These are phyloP conservation scores for Cybosia mesomella DNA, from an alignment of 2,888 invertebrate genomes.

Conservation along the genomic window DNA sequence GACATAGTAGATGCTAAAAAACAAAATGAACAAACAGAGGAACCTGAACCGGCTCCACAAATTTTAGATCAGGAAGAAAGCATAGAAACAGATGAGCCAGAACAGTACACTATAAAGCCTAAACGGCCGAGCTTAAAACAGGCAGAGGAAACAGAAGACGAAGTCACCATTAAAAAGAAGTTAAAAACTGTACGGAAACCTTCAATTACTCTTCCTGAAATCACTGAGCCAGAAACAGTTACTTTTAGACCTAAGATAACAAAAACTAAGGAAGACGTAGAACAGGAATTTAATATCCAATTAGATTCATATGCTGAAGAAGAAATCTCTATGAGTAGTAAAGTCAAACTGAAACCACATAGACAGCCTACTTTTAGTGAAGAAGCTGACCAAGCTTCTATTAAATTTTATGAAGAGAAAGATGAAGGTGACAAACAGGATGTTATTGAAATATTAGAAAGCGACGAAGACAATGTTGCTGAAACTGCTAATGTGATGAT, in stretches of 20 bases:
- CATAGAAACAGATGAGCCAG: slow-evolving; percentile 67
- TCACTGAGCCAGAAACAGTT: slow-evolving; percentile 92
- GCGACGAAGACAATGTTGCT: slow-evolving; percentile 80
- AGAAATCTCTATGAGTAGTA: slow-evolving; percentile 94
- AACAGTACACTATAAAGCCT: slow-evolving; percentile 77
- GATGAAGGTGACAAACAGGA: slow-evolving; percentile 68
- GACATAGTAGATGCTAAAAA: slow-evolving; percentile 76
- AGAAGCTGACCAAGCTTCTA: slow-evolving; percentile 92
- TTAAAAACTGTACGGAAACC: slow-evolving; percentile 89
- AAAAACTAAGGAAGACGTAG: slow-evolving; percentile 94
- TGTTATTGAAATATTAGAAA: slow-evolving; percentile 80
- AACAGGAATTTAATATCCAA: slow-evolving; percentile 95
- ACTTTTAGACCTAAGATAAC: slow-evolving; percentile 92
- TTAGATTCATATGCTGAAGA: slow-evolving; percentile 95
- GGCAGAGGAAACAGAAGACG: slow-evolving; percentile 85
- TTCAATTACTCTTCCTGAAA: slow-evolving; percentile 90
- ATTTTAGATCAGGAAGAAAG: slow-evolving; percentile 53
- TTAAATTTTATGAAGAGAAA: slow-evolving; percentile 87
- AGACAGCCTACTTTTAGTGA: slow-evolving; percentile 92
- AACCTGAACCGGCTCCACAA: slow-evolving; percentile 40
- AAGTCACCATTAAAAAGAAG: slow-evolving; percentile 92
- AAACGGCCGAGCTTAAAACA: slow-evolving; percentile 78
- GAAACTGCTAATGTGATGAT: slow-evolving; percentile 71
- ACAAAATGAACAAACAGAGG: slow-evolving; percentile 53
- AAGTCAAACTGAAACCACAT: slow-evolving; percentile 92